A percentile compares a stretch with the other conserved stretches of the same genome.
These are phyloP conservation scores for Pseudeuparius sepicola DNA, from an alignment of 2,888 invertebrate species.

Conservation along the genomic window DNA sequence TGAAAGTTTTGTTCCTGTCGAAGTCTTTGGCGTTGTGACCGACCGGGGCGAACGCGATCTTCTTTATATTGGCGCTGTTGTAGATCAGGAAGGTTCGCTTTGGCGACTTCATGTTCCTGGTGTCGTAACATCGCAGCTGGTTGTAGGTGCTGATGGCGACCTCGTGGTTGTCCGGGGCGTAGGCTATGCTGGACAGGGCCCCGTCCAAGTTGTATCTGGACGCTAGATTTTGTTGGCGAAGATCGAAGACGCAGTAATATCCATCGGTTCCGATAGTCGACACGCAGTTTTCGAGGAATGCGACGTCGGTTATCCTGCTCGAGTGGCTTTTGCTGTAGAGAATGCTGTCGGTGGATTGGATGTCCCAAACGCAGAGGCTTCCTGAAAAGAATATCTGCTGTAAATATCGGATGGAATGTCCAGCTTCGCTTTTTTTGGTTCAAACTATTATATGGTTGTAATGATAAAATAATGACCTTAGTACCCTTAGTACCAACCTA, in stretches of 20 bases:
- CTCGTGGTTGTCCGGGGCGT: conserved; percentile 22
- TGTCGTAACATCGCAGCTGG: conserved; percentile 26
- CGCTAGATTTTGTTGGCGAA: conserved; percentile 18
- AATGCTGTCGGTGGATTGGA: conserved; percentile 21
- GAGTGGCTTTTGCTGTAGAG: conserved; percentile 21
- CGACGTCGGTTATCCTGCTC: conserved; percentile 23
- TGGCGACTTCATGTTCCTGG: conserved; percentile 25
- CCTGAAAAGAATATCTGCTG: no score
- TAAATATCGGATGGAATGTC: no score
- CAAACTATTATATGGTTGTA: no score
- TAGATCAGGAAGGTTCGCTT: conserved; percentile 23
- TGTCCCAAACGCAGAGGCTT: conserved; percentile 26
- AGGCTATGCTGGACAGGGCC: conserved; percentile 24
- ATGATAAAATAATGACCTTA: no score
- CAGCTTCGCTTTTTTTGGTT: no score
- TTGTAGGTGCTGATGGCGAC: conserved; percentile 25
- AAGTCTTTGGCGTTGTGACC: conserved; percentile 11
- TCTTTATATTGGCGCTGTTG: conserved; percentile 22
- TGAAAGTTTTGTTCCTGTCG: conserved; percentile 11
- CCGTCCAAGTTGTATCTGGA: conserved; percentile 23
- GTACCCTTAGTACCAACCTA: no score
- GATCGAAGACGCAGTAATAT: conserved; percentile 24
- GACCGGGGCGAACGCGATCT: conserved; percentile 22
- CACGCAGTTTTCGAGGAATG: conserved; percentile 22
- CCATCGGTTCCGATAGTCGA: conserved; percentile 26